phyloP scores from a whole-genome alignment of 2,113 vertebrate genomes.

The Syngnathus scovelli region DNA sequence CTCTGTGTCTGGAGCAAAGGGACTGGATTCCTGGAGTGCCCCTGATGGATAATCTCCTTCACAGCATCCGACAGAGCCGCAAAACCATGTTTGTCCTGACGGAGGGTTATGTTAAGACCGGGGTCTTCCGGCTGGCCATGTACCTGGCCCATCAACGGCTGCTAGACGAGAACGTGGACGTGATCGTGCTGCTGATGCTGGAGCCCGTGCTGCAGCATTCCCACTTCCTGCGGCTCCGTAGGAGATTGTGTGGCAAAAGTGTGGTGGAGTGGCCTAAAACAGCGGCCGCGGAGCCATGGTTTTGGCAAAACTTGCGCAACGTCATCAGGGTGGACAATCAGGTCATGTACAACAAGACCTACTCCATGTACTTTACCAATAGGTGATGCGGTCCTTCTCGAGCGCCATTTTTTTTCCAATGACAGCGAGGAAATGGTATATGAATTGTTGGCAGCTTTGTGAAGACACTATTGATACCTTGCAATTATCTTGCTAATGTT shows the following conservation, averaged over 20 bases:
- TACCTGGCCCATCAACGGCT: constrained; percentile 79
- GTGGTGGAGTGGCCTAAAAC: constrained; percentile 80
- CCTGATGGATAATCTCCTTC: constrained; percentile 71
- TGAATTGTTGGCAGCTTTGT: not conserved
- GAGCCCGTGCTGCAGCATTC: constrained; percentile 79
- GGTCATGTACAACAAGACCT: constrained; percentile 66
- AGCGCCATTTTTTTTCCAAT: not conserved
- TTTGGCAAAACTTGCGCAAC: constrained; percentile 75
- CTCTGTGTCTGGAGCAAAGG: constrained; percentile 70
- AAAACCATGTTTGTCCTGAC: constrained; percentile 75
- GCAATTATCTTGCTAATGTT: not conserved
- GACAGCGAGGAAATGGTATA: not conserved
- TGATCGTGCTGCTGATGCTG: constrained; percentile 77
- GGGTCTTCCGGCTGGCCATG: constrained; percentile 74
- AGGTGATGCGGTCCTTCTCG: constrained; percentile 22
- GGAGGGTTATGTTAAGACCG: constrained; percentile 67
- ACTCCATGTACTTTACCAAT: constrained; percentile 62
- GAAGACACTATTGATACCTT: not conserved
- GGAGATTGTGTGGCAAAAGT: constrained; percentile 72
- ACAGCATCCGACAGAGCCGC: constrained; percentile 74
- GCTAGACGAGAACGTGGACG: constrained; percentile 73
- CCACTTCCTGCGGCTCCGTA: constrained; percentile 75
- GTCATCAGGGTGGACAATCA: constrained; percentile 69
- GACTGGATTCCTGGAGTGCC: constrained; percentile 71
- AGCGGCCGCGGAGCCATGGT: constrained; percentile 71